Conservation (phyloP, 2,113 vertebrate species). For the Suncus etruscus region DNA sequence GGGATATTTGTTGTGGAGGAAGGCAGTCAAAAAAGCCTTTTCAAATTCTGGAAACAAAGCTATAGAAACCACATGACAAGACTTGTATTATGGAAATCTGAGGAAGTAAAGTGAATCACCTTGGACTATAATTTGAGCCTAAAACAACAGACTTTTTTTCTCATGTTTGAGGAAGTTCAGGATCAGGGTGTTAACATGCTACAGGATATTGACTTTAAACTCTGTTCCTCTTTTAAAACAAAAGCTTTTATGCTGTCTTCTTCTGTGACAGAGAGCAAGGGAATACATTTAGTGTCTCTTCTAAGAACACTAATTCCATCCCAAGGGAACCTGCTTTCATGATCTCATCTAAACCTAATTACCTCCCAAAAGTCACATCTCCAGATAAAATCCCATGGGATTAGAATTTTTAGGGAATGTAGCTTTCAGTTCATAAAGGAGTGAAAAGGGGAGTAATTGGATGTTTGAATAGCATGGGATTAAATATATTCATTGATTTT, state of each 20-base stretch:
- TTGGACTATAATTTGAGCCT: not conserved
- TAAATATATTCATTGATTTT: not conserved
- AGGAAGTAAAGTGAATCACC: not conserved
- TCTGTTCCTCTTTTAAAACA: not conserved
- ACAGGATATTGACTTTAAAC: not conserved
- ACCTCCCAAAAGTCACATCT: not conserved
- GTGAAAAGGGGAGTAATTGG: not conserved
- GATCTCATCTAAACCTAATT: not conserved
- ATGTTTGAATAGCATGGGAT: not conserved
- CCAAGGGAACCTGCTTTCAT: not conserved
- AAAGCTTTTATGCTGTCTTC: not conserved
- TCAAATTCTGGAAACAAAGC: not conserved
- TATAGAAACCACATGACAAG: not conserved
- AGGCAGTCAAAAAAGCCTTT: not conserved
- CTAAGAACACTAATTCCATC: not conserved
- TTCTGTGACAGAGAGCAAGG: not conserved
- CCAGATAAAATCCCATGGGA: not conserved
- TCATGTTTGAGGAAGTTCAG: not conserved
- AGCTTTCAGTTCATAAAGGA: not conserved
- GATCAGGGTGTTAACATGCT: not conserved
- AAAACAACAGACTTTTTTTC: not conserved
- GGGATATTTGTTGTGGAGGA: too few relatives aligned
- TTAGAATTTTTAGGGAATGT: not conserved
- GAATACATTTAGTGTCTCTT: not conserved
- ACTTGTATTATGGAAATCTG: not conserved